phyloP scores from a whole-genome alignment of 2,797 vertebrate species.

The Sandelia bainsii region DNA sequence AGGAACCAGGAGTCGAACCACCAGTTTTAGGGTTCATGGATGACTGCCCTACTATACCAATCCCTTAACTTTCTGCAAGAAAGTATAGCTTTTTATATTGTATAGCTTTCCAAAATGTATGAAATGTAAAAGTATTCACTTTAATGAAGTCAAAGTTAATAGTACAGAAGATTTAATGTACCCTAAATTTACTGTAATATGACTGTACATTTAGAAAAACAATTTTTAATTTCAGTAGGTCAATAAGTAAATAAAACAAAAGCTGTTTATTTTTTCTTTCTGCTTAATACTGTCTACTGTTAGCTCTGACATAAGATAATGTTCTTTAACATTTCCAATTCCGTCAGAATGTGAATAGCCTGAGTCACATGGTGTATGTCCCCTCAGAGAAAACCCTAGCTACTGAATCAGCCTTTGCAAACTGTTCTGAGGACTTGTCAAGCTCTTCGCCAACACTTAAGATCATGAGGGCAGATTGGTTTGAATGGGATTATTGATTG shows the following conservation, averaged over 20 bases:
- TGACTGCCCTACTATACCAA: no score
- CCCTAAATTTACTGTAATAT: not conserved
- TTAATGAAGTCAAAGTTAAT: not conserved
- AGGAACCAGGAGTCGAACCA: no score
- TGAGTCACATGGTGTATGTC: constrained; percentile 13
- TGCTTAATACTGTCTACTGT: no score
- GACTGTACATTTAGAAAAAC: no score
- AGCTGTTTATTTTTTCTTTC: no score
- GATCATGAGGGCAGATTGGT: constrained; percentile 57
- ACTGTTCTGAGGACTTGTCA: constrained; percentile 29
- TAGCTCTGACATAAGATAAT: not conserved
- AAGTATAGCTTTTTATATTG: no score
- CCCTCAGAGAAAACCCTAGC: constrained; percentile 27
- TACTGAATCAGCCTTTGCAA: constrained; percentile 36
- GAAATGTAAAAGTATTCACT: not conserved
- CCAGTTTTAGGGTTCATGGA: no score
- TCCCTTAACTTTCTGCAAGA: no score
- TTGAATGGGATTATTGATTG: constrained; percentile 59
- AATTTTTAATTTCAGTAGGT: no score
- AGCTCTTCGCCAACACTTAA: constrained; percentile 42
- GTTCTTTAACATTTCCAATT: constrained; percentile 1
- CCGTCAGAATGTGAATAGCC: not conserved
- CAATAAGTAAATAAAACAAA: no score
- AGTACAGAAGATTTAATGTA: no score
- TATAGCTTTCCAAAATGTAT: no score